These are phyloP conservation scores for Tanytarsus gracilentus DNA, from an alignment of 2,888 invertebrate species.

Conservation along the genomic window DNA sequence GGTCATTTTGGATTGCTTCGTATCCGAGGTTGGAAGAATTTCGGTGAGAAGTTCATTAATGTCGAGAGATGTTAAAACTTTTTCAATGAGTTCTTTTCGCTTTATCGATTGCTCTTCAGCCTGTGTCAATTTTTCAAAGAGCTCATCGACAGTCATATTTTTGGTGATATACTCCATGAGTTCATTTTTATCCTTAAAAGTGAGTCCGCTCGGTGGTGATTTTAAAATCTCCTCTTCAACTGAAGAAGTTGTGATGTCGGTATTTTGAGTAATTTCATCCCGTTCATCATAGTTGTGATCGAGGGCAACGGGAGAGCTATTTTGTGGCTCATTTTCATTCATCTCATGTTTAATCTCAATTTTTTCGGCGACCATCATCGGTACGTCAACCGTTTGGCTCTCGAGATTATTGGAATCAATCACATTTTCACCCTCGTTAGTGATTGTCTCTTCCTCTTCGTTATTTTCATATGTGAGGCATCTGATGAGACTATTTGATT, in stretches of 20 bases:
- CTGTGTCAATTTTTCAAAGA: not conserved
- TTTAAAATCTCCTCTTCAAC: not conserved
- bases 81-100: not conserved
- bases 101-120: conserved; percentile 7
- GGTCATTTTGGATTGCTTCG: conserved; percentile 32
- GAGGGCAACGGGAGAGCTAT: not conserved
- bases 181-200: conserved; percentile 16
- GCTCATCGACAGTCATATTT: conserved; percentile 6
- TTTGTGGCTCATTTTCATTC: not conserved
- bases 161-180: conserved; percentile 13
- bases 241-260: not conserved
- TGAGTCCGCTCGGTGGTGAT: not conserved
- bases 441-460: not conserved
- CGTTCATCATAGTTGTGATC: not conserved
- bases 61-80: not conserved
- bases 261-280: conserved; percentile 1
- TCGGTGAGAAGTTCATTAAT: conserved; percentile 36
- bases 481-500: conserved; percentile 8
- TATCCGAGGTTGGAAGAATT: conserved; percentile 34
- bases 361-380: not conserved
- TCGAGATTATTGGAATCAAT: not conserved
- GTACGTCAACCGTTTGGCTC: not conserved
- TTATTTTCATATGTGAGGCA: not conserved
- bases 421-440: not conserved
- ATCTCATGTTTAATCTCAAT: not conserved